phyloP scores from a whole-genome alignment of 2,888 invertebrate species.

The Euplexia lucipara region DNA sequence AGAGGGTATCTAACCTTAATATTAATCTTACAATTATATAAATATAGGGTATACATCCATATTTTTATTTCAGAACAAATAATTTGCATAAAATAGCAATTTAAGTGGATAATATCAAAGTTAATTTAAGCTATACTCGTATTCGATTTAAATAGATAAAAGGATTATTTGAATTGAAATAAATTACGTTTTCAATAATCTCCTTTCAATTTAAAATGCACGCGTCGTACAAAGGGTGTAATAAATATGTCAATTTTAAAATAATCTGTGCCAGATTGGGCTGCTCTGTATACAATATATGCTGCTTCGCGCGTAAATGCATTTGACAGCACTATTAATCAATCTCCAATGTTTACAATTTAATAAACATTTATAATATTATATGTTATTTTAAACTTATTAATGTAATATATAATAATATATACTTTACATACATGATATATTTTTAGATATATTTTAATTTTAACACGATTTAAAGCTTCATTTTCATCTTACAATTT shows the following conservation, averaged over 20 bases:
- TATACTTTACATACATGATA: constrained; percentile 63
- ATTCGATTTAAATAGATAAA: constrained; percentile 40
- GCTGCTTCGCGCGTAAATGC: constrained; percentile 34
- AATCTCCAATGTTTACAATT: constrained; percentile 39
- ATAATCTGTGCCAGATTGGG: constrained; percentile 14
- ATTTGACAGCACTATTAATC: constrained; percentile 39
- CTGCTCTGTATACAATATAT: constrained; percentile 7
- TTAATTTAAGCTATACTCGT: constrained; percentile 42
- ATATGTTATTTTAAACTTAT: constrained; percentile 55
- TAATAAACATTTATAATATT: constrained; percentile 45
- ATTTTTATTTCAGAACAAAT: constrained; percentile 48
- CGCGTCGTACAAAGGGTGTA: constrained; percentile 21
- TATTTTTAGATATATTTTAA: constrained; percentile 71
- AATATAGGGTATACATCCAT: constrained; percentile 58
- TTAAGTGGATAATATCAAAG: constrained; percentile 49
- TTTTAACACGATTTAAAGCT: constrained; percentile 89
- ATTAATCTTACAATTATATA: constrained; percentile 50
- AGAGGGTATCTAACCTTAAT: constrained; percentile 53
- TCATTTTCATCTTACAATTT: constrained; percentile 85
- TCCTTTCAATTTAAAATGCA: constrained; percentile 29
- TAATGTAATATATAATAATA: constrained; percentile 58
- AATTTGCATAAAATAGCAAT: constrained; percentile 48
- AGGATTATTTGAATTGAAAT: constrained; percentile 30
- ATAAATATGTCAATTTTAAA: constrained; percentile 43
- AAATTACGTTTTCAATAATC: constrained; percentile 28